A percentile compares a stretch with the other conserved stretches of the same genome.
These are phyloP conservation scores for Physella acuta DNA, from an alignment of 1,140 invertebrate genomes.

Conservation along the genomic window DNA sequence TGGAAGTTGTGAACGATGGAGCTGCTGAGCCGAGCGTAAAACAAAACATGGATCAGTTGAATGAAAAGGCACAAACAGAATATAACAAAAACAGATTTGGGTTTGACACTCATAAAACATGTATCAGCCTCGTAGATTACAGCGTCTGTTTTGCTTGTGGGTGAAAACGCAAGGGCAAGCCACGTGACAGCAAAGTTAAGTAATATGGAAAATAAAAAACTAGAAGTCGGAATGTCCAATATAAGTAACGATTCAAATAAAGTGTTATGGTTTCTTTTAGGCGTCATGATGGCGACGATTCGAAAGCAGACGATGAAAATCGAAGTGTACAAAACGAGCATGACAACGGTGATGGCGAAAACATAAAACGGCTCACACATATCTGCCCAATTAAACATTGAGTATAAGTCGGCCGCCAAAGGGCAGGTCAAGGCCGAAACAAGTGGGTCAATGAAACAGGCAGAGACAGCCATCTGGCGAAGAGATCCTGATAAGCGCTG, in stretches of 20 bases:
- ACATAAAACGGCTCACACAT: slow-evolving; percentile 9
- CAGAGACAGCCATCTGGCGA: not conserved
- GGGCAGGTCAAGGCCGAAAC: slow-evolving; percentile 10
- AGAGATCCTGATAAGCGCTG: not conserved
- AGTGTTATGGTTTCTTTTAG: not conserved
- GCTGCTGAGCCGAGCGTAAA: not conserved
- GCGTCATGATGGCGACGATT: not conserved
- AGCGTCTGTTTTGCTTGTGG: not conserved
- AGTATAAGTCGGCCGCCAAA: not conserved
- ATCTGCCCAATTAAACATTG: not conserved
- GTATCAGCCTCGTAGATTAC: not conserved
- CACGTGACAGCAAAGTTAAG: not conserved
- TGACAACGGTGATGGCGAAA: not conserved
- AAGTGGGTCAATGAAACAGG: not conserved
- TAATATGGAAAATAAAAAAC: not conserved
- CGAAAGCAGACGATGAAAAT: not conserved
- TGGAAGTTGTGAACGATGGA: not conserved
- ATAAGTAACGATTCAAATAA: not conserved
- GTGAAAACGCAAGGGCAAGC: not conserved
- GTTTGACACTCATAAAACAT: not conserved
- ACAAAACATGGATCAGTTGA: not conserved
- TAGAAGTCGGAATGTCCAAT: not conserved
- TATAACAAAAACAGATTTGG: not conserved
- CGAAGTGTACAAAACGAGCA: not conserved
- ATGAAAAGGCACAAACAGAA: not conserved